These are phyloP conservation scores for Peromyscus polionotus DNA, from an alignment of 2,113 vertebrate genomes.

Conservation along the genomic window DNA sequence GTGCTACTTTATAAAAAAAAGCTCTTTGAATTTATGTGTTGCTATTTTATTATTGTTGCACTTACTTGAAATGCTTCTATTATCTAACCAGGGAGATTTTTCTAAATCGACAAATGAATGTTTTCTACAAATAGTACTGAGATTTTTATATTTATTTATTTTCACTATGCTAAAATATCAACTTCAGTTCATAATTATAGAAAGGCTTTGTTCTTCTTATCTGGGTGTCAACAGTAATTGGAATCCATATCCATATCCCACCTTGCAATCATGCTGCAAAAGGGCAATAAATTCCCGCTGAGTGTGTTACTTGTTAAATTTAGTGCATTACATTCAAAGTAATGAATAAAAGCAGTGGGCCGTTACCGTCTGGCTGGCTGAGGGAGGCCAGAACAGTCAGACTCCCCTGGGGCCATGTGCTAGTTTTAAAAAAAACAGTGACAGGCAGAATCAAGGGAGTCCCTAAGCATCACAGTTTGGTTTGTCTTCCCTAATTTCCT, in stretches of 20 bases:
- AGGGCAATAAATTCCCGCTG: slow-evolving; percentile 90
- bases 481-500: slow-evolving; percentile 86
- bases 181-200: slow-evolving; percentile 88
- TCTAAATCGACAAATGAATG: slow-evolving; percentile 41
- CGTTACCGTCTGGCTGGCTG: slow-evolving; percentile 86
- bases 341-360: slow-evolving; percentile 91
- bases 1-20: not conserved
- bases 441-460: slow-evolving; percentile 86
- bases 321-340: slow-evolving; percentile 88
- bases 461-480: slow-evolving; percentile 82
- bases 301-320: slow-evolving; percentile 91
- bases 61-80: slow-evolving; percentile 69
- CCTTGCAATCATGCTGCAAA: slow-evolving; percentile 88
- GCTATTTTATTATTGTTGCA: slow-evolving; percentile 73
- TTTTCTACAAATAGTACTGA: slow-evolving; percentile 69
- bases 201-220: slow-evolving; percentile 87
- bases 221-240: slow-evolving; percentile 89
- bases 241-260: slow-evolving; percentile 89
- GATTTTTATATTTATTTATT: slow-evolving; percentile 75
- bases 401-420: slow-evolving; percentile 85
- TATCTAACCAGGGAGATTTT: slow-evolving; percentile 66
- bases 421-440: slow-evolving; percentile 83
- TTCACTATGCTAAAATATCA: slow-evolving; percentile 79
- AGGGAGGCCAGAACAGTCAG: slow-evolving; percentile 83
- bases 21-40: not conserved